Evolutionary conservation across 2,113 vertebrate genomes (phyloP), one percentile per base, ranked within the genome.

Genomic region (Erythrolamprus reginae): DNA sequence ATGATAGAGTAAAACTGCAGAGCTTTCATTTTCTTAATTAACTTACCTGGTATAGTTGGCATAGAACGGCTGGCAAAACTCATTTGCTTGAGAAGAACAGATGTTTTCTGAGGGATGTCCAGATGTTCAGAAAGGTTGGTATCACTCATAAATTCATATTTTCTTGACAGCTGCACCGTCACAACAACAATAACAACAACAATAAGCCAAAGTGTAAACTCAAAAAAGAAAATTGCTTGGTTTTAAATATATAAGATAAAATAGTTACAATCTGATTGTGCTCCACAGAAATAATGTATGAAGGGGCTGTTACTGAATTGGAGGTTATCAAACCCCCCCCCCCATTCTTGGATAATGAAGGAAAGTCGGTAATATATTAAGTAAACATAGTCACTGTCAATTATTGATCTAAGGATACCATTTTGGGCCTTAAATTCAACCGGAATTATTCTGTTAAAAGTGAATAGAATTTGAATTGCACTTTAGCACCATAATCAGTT

Each of bases 111-210:
- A n/a, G 96, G 95, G n/a, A 95, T 21, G 61, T 95, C 94, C 1
- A 19, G 47, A 0, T 97, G 97, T 61, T 99, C 99, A 3, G 98
- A 98, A 91, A 99, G 96, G 96, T 99, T 99, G 95, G 99, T 99
- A 95, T 99, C 99, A 92, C 99, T 99, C 97, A 98, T 98, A 95
- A 99, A 99, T 95, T 99, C 99, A 0, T 98, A 98, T 92, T 99
- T 99, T 96, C 98, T 98, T 88, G 98, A 99, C 89, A 99, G 95
- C 99, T 99, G 95, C 93, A 95, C 84, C 90, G 94, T 42, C 33
- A 42, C 7, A 77, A 77, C 70, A 77, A 38, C 89, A 52, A 90
- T 0, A 70, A 6, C 2, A n/a, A n/a, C 58, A 65, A n/a, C 89
- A 52, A 8, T 84, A 86, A 42, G n/a, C 4, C 4, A 28, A 1